Base-by-base conservation (phyloP, 2,797 vertebrate genomes). In the Xiphophorus birchmanni region DNA sequence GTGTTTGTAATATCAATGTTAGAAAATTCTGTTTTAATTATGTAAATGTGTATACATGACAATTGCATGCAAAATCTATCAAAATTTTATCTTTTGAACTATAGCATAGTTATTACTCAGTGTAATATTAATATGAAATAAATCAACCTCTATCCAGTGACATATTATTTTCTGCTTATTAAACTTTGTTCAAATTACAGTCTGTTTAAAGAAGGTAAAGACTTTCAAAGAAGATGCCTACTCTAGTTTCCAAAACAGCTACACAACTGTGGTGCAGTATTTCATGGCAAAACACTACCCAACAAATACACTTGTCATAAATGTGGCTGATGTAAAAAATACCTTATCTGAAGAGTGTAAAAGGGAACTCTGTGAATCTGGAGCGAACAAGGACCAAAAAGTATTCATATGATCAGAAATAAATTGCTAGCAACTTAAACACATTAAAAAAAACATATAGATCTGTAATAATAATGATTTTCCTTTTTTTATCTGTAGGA, bases 401-500 rank as follows among this genome's bases (percentile, higher is more conserved):
- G 37, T 10, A 52, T 9, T 54, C 52, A 42, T 63, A 76, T 83
- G 45, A 67, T 56, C 73, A 80, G 44, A 56, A 84, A 84, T 76
- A 42, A 5, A 32, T 15, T 78, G 67, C 26, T 78, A 48, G 13
- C 40, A 45, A 79, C 15, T 40, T 42, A 63, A 37, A 67, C 6
- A 26, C 32, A 12, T 11, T 18, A 63, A 84, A 56, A 32, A 32
- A 77, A 50, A 72, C 23, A 23, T 75, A 23, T 82, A 40, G 81
- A 84, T 45, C 12, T 29, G 12, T 18, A n/a, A 72, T 44, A 45
- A 42, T 84, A 45, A 74, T 78, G 82, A 42, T 71, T 84, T 54
- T 89, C 73, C 79, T 77, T 73, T 85, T 87, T 82, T 76, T 13
- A 50, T 88, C 88, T 90, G 73, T 86, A 96, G 94, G 91, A 82